Evolutionary conservation across 2,888 invertebrate species (phyloP).

Genomic region (Ceraclea dissimilis): DNA sequence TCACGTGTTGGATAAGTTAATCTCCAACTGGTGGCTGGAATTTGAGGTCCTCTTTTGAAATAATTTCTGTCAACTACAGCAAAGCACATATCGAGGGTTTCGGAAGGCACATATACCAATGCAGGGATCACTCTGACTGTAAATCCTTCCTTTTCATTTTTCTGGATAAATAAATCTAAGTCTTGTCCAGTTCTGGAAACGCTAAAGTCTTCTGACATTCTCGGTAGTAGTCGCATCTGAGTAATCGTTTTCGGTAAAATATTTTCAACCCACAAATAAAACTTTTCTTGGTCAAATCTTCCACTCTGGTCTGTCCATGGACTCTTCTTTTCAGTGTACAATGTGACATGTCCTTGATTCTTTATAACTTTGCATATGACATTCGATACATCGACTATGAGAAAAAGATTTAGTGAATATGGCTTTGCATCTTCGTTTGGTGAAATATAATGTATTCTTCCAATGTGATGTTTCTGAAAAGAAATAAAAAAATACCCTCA

Average conservation of each 20-base stretch:
- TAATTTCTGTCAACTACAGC: slow-evolving; percentile 3
- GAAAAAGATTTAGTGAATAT: neutral
- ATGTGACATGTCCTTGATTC: neutral
- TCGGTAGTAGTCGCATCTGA: neutral
- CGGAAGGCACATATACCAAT: neutral
- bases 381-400: neutral
- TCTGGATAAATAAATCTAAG: neutral
- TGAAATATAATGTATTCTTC: neutral
- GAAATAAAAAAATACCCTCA: no score
- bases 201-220: no score
- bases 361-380: neutral
- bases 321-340: neutral
- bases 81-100: neutral
- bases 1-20: neutral
- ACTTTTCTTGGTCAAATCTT: neutral
- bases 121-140: neutral
- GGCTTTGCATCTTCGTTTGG: neutral
- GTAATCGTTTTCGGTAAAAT: neutral
- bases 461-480: neutral
- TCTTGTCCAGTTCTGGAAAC: no score
- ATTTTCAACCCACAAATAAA: neutral
- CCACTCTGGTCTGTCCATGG: neutral
- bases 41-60: neutral
- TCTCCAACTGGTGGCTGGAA: neutral
- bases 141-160: neutral